Conservation (phyloP, 2,797 vertebrate genomes). For the Smutsia temminckii region DNA sequence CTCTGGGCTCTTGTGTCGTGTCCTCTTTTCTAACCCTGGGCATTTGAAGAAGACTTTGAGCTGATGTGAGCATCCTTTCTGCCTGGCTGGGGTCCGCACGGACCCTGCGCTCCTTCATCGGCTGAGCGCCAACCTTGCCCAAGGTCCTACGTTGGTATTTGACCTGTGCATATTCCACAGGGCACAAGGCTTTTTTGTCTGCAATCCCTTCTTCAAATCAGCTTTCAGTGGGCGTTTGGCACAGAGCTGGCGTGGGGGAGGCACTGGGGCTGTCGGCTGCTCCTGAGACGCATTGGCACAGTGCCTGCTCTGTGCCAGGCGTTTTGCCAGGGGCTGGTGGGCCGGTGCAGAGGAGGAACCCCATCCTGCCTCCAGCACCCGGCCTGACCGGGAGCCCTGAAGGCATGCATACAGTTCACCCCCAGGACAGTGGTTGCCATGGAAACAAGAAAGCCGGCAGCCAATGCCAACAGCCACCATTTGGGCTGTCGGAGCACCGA, state of each 20-base stretch:
- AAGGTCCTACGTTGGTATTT: background rate
- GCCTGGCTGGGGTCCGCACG: background rate
- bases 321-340: background rate
- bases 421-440: constrained; percentile 49
- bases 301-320: background rate
- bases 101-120: background rate
- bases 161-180: background rate
- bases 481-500: background rate
- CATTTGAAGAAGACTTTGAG: background rate
- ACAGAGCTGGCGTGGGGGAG: background rate
- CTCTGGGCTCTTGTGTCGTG: background rate
- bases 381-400: background rate
- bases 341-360: background rate
- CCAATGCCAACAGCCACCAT: background rate
- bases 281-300: background rate
- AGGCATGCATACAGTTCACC: background rate
- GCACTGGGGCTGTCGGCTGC: background rate
- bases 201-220: background rate
- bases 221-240: background rate
- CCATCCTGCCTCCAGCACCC: no score
- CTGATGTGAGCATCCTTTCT: background rate
- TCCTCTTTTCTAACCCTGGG: background rate
- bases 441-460: background rate
- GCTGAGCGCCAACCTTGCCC: background rate
- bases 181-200: background rate